A percentile compares a stretch with the other conserved stretches of the same genome.
Evolutionary conservation across 2,797 vertebrate species (phyloP).

Genomic region (Pogoniulus pusillus): DNA sequence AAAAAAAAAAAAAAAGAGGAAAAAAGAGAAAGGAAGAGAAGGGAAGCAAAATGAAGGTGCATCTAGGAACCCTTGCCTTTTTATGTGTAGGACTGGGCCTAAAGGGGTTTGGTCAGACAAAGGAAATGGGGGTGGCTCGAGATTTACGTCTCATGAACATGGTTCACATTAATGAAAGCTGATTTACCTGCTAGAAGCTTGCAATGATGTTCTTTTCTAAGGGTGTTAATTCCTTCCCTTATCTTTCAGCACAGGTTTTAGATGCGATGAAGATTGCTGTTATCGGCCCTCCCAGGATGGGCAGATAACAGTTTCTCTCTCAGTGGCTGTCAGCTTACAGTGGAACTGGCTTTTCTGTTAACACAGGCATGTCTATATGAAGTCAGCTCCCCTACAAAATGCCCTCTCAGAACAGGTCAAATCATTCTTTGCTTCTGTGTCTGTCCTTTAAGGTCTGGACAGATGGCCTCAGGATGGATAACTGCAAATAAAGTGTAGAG

Average conservation of each 20-base stretch:
- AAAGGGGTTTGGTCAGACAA: neutral
- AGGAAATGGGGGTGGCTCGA: neutral
- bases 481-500: neutral
- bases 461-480: neutral
- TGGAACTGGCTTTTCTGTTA: conserved; percentile 3
- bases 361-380: neutral
- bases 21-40: neutral
- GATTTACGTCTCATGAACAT: neutral
- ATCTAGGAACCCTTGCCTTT: neutral
- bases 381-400: neutral
- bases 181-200: neutral
- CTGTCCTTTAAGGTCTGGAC: neutral
- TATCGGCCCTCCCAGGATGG: conserved; percentile 25
- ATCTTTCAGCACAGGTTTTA: conserved; percentile 9
- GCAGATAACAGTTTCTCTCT: conserved; percentile 14
- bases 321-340: conserved; percentile 14
- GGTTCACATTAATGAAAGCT: neutral
- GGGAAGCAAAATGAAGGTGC: neutral
- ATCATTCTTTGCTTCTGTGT: neutral
- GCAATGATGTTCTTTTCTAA: neutral
- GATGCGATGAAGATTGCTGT: conserved; percentile 4
- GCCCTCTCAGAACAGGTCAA: neutral
- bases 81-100: neutral
- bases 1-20: neutral
- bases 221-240: conserved; percentile 7